Base-by-base conservation (phyloP, 64 coral and sea anemone species). In the Actinia tenebrosa region DNA sequence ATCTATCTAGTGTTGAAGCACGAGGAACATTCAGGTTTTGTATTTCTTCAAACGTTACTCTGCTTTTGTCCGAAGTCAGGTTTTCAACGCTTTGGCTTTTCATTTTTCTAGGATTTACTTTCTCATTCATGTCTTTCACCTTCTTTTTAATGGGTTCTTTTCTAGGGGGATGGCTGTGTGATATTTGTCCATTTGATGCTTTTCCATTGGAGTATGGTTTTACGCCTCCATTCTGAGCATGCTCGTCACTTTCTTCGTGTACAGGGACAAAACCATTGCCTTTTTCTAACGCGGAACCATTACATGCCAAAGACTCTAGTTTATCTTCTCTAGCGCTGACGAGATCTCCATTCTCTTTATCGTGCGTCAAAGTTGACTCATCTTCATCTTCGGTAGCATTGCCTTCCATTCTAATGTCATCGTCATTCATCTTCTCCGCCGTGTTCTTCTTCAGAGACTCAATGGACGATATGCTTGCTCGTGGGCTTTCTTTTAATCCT, bases 1-100 rank as follows among this genome's bases (percentile, higher is more conserved):
- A 81, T 14, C 26, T 75, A 14, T 30, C 10, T 0, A 43, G 69
- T 14, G 69, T 30, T 26, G 27, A 75, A 26, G n/a, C 26, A 42
- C 69, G 26, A 10, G 69, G 69, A 3, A 75, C 69, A 42, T 75
- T 14, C 27, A 75, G 42, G 25, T 75, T 75, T 75, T 75, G 69
- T 15, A 75, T 75, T 75, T 75, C 69, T 75, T 75, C 69, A 75
- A 75, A 75, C 13, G 25, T 75, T 11, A 75, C 69, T 75, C 69
- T 75, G 69, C 3, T 75, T 25, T 42, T 75, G 10, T 30, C 69
- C 27, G 27, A 75, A 11, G n/a, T 11, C 10, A 75, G 27, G 69
- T 75, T 75, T 10, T 75, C 69, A 75, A 75, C 69, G 15, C 69
- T 75, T 42, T 75, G 27, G 26, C 69, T 75, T 30, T 37, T 75